Conservation (phyloP, 2,113 vertebrate genomes). For the Microcebus jonahi region DNA sequence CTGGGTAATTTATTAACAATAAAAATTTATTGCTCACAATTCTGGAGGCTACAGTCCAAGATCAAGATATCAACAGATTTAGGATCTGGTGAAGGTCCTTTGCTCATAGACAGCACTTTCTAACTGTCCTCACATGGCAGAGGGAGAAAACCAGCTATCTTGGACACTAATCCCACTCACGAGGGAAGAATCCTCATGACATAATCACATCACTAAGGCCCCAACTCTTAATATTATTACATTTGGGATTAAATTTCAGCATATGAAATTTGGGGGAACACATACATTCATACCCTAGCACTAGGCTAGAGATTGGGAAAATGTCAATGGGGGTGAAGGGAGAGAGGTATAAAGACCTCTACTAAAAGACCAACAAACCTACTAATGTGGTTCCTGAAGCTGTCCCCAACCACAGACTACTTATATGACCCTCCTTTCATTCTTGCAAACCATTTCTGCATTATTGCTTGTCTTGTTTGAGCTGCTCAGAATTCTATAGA, state of each 20-base stretch:
- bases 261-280: background rate
- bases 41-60: background rate
- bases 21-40: background rate
- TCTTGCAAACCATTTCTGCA: accelerated
- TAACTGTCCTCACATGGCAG: background rate
- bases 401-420: background rate
- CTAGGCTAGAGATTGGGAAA: background rate
- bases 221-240: background rate
- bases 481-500: too few species aligned
- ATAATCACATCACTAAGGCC: background rate
- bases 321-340: accelerated
- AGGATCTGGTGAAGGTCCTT: too few species aligned
- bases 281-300: background rate
- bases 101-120: background rate
- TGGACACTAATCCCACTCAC: background rate
- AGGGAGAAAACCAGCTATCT: background rate
- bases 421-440: background rate
- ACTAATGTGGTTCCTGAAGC: accelerated
- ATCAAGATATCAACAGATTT: background rate
- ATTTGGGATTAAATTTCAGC: background rate
- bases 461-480: background rate
- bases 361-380: background rate
- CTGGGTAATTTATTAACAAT: background rate
- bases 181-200: background rate
- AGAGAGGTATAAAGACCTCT: too few species aligned